Evolutionary conservation across 2,888 invertebrate genomes (phyloP).

Genomic region (Lysandra coridon): DNA sequence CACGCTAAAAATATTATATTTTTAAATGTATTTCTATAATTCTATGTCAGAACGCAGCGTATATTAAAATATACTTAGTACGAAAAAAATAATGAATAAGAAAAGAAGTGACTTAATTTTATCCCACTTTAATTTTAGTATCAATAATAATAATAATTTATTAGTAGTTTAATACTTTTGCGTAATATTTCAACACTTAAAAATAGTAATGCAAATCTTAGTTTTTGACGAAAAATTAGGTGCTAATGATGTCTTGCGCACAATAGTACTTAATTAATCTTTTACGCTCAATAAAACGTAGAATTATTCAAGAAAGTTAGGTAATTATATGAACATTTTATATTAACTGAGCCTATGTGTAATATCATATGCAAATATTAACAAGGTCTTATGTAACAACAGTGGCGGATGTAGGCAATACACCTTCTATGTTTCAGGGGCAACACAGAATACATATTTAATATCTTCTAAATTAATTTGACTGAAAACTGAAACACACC

Average conservation of each 20-base stretch:
- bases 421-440: not conserved
- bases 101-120: too few relatives aligned
- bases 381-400: constrained; percentile 14
- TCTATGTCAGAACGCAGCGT: too few relatives aligned
- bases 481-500: not conserved
- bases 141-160: too few relatives aligned
- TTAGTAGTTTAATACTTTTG: too few relatives aligned
- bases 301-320: constrained; percentile 22
- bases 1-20: too few relatives aligned
- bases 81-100: too few relatives aligned
- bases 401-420: constrained; percentile 6
- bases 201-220: too few relatives aligned
- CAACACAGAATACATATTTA: not conserved
- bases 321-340: not conserved
- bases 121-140: too few relatives aligned
- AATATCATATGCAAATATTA: not conserved
- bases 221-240: not conserved
- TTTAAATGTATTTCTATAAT: too few relatives aligned
- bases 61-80: too few relatives aligned
- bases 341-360: constrained; percentile 1
- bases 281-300: constrained; percentile 15
- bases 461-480: not conserved
- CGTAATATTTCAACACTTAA: too few relatives aligned
- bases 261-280: too few relatives aligned
- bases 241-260: constrained; percentile 4